Evolutionary conservation across 2,888 invertebrate genomes (phyloP).

Genomic region (Plagiodera versicolora): DNA sequence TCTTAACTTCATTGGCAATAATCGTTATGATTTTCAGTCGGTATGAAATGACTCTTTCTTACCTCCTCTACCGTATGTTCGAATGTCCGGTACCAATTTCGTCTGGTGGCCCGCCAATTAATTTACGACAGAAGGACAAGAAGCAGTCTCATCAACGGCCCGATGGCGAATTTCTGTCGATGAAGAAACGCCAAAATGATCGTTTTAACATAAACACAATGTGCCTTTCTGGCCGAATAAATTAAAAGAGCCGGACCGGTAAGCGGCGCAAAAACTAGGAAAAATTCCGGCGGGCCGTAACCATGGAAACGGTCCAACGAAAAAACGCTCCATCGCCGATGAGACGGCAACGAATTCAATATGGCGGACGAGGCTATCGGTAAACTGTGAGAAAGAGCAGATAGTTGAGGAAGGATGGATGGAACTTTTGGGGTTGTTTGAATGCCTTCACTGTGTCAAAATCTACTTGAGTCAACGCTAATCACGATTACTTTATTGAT

Average conservation of each 20-base stretch:
- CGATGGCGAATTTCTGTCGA: neutral
- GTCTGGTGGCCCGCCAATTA: neutral
- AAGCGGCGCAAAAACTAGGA: neutral
- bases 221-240: conserved; percentile 46
- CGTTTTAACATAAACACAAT: conserved; percentile 49
- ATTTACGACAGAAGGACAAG: neutral
- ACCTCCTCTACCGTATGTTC: too few species aligned
- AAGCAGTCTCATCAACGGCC: neutral
- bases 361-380: neutral
- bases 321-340: neutral
- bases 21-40: too few species aligned
- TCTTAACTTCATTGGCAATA: too few species aligned
- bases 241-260: conserved; percentile 44
- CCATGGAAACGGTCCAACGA: neutral
- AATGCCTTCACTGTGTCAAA: too few species aligned
- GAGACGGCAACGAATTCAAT: neutral
- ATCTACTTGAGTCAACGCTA: too few species aligned
- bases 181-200: conserved; percentile 38
- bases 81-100: neutral
- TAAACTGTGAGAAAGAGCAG: neutral
- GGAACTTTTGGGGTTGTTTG: too few species aligned
- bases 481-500: too few species aligned
- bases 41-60: too few species aligned
- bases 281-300: neutral
- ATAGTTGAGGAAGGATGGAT: too few species aligned